phyloP scores from a whole-genome alignment of 2,113 vertebrate species.

The Terrapene triunguis region DNA sequence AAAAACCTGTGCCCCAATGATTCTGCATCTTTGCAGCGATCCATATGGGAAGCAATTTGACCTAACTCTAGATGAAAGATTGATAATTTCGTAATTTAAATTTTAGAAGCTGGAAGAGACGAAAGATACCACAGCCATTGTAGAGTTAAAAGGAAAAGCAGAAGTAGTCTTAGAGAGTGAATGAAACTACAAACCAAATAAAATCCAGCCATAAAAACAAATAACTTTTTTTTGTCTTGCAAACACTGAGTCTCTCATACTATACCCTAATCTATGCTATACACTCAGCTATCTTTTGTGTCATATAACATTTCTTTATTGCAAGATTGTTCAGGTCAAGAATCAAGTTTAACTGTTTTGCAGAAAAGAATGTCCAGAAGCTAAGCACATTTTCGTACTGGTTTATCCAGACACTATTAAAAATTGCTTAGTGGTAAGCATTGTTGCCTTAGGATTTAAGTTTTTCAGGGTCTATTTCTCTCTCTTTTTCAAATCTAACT shows the following conservation, averaged over 20 bases:
- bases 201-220: background rate
- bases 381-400: background rate
- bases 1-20: background rate
- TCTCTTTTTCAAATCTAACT: background rate
- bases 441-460: background rate
- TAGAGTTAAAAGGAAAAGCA: background rate
- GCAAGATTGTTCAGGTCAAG: background rate
- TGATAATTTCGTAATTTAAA: background rate
- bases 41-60: background rate
- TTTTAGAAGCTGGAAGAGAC: background rate
- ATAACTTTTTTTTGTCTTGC: background rate
- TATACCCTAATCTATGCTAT: background rate
- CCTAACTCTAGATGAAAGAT: background rate
- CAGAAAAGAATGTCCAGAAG: background rate
- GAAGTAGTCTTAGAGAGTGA: background rate
- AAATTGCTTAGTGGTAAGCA: background rate
- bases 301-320: fast-evolving
- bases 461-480: background rate
- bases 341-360: background rate
- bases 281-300: background rate
- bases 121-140: background rate
- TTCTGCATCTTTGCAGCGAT: background rate
- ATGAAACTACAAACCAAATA: background rate
- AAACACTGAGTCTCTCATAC: background rate
- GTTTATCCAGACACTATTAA: background rate